Conservation (phyloP, 2,888 invertebrate genomes). For the Ophion ellenae region DNA sequence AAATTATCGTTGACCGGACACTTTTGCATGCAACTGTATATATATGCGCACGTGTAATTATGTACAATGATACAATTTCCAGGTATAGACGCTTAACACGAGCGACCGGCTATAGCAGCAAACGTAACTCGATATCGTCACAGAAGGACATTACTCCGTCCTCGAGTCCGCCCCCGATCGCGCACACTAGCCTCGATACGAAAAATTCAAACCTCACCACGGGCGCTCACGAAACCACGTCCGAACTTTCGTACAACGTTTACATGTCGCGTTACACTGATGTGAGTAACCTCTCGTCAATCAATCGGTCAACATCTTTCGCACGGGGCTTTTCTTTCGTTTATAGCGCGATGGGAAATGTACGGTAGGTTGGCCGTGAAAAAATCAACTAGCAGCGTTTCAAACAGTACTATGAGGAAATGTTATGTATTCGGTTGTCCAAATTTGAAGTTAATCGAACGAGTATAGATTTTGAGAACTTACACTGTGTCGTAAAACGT, state of each 20-base stretch:
- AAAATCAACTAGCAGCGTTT: not conserved
- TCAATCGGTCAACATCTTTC: not conserved
- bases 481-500: no score
- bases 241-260: slow-evolving; percentile 77
- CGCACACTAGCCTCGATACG: slow-evolving; percentile 71
- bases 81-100: slow-evolving; percentile 85
- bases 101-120: slow-evolving; percentile 81
- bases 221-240: slow-evolving; percentile 72
- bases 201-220: slow-evolving; percentile 73
- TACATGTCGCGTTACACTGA: slow-evolving; percentile 80
- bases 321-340: not conserved
- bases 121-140: slow-evolving; percentile 74
- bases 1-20: no score
- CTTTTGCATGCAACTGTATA: not conserved
- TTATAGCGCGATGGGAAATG: not conserved
- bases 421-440: no score
- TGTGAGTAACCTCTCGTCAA: slow-evolving; percentile 67
- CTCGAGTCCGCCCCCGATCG: slow-evolving; percentile 65
- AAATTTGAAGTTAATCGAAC: no score
- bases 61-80: slow-evolving; percentile 51
- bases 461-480: no score
- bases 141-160: slow-evolving; percentile 73
- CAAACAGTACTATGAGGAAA: not conserved
- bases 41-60: not conserved
- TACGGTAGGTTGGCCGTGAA: not conserved